These are phyloP conservation scores for Amorpha juglandis DNA, from an alignment of 2,888 invertebrate species.

Conservation along the genomic window DNA sequence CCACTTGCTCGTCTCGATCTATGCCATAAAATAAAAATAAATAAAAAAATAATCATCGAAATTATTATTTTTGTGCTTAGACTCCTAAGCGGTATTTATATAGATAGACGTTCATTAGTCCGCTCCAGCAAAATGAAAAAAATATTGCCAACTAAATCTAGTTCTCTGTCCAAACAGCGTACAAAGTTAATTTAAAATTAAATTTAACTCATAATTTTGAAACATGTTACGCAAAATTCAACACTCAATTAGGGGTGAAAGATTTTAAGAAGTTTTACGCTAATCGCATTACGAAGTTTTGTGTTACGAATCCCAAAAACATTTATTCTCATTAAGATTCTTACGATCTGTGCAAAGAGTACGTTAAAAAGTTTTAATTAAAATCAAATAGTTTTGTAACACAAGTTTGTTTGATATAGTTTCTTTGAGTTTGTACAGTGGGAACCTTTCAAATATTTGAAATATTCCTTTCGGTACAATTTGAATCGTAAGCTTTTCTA, in stretches of 20 bases:
- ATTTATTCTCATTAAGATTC: constrained; percentile 7
- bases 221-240: constrained; percentile 6
- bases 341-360: background rate
- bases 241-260: background rate
- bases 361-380: constrained; percentile 30
- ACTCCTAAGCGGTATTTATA: too few relatives aligned
- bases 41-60: too few relatives aligned
- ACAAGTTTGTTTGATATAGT: constrained; percentile 34
- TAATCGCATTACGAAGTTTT: constrained; percentile 7
- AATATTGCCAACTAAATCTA: background rate
- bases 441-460: constrained; percentile 32
- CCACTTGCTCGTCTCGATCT: too few relatives aligned
- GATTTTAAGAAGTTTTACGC: constrained; percentile 3
- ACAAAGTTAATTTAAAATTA: background rate
- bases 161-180: background rate
- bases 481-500: too few relatives aligned
- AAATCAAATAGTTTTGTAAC: constrained; percentile 25
- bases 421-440: constrained; percentile 32
- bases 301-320: constrained; percentile 9
- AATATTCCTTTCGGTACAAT: constrained; percentile 31
- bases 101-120: background rate
- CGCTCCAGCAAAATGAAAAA: background rate
- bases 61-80: too few relatives aligned
- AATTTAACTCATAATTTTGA: background rate
- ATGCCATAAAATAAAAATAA: too few relatives aligned